phyloP scores from a whole-genome alignment of 2,888 invertebrate genomes.

The Drosophila flavopinicola region DNA sequence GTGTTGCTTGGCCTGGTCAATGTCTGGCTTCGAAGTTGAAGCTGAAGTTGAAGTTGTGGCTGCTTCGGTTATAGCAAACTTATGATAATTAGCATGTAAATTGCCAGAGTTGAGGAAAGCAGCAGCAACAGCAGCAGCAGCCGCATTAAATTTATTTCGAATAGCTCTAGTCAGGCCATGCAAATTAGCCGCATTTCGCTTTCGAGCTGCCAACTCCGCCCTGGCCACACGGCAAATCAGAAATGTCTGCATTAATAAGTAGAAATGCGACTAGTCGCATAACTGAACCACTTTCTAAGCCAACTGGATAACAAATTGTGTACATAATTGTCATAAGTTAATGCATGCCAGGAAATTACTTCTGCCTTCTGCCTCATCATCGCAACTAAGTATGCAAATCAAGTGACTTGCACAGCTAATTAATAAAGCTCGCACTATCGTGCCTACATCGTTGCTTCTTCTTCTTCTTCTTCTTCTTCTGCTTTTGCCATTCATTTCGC shows the following conservation, averaged over 20 bases:
- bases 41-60: constrained; percentile 37
- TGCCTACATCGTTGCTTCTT: constrained; percentile 1
- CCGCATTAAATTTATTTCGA: constrained; percentile 39
- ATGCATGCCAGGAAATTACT: constrained; percentile 22
- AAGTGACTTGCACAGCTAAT: constrained; percentile 62
- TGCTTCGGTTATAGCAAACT: constrained; percentile 53
- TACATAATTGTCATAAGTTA: constrained; percentile 17
- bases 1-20: constrained; percentile 44
- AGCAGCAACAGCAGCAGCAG: constrained; percentile 19
- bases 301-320: constrained; percentile 18
- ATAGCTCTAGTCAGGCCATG: constrained; percentile 37
- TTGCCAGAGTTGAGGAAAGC: constrained; percentile 63
- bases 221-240: constrained; percentile 22
- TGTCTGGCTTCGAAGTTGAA: constrained; percentile 28
- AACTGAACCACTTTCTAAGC: constrained; percentile 44
- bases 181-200: constrained; percentile 61
- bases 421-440: constrained; percentile 40
- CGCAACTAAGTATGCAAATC: constrained; percentile 49
- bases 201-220: constrained; percentile 49
- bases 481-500: constrained; percentile 24
- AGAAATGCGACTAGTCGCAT: constrained; percentile 45
- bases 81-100: constrained; percentile 79
- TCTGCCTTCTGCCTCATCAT: constrained; percentile 41
- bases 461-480: constrained; percentile 54
- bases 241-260: constrained; percentile 41